phyloP scores from a whole-genome alignment of 1,140 invertebrate genomes.

The Cecropterus lyciades region DNA sequence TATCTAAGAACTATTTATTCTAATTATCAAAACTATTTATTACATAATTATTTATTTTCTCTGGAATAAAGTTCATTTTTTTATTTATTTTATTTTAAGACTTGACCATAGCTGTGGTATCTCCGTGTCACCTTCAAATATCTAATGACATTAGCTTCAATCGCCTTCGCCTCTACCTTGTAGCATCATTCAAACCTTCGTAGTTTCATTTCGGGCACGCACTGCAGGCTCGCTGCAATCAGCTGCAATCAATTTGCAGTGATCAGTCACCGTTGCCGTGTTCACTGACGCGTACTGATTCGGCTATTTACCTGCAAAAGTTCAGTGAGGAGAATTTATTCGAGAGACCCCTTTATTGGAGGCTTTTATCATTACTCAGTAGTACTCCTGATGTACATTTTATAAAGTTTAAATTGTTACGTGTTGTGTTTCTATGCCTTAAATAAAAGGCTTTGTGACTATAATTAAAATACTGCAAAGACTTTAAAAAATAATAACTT shows the following conservation, averaged over 20 bases:
- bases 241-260: conserved; percentile 11
- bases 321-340: conserved; percentile 11
- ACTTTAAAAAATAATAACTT: too few species aligned
- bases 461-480: too few species aligned
- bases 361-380: conserved; percentile 2
- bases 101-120: too few species aligned
- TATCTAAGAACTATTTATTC: too few species aligned
- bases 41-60: too few species aligned
- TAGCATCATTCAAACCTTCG: background rate
- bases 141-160: too few species aligned
- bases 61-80: too few species aligned
- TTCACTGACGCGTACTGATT: conserved; percentile 13
- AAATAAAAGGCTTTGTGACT: too few species aligned
- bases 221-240: conserved; percentile 16
- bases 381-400: background rate
- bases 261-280: conserved; percentile 19
- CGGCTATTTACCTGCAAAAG: conserved; percentile 11
- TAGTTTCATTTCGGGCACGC: conserved; percentile 19
- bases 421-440: too few species aligned
- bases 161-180: background rate
- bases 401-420: background rate
- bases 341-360: background rate
- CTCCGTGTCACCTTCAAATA: background rate
- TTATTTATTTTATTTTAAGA: too few species aligned
- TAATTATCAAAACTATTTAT: too few species aligned